Base-by-base conservation (phyloP, 2,888 invertebrate genomes). In the Euzophera pinguis region DNA sequence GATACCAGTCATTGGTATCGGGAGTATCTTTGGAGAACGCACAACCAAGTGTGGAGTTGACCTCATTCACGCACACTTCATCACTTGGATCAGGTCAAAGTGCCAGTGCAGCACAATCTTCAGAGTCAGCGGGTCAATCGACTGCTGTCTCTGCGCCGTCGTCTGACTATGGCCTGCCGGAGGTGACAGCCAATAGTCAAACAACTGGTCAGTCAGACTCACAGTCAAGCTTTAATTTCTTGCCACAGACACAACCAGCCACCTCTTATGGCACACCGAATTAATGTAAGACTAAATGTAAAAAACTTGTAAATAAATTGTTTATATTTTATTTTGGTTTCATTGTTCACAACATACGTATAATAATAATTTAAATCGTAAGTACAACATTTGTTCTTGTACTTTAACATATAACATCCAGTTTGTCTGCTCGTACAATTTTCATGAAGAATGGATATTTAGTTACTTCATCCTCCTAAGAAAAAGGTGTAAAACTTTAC, bases 61-160 rank as follows among this genome's bases (percentile, higher is more conserved):
- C 83, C 4, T 88, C 90, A 0, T 90, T 89, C 54, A 75, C 81
- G 1, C 87, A 90, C n/a, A 78, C 71, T 34, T 81, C 86, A 1
- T 82, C 80, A 8, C 29, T 67, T 47, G 53, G 48, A 14, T 55
- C 63, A 14, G 56, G 57, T 32, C 60, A 57, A 41, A 65, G 57
- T 35, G 62, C 55, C 5, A 47, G 49, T 22, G 53, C 58, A 34
- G 62, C 65, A 13, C 53, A 60, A 1, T 64, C 62, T 5, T 60
- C 65, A 13, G 59, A 66, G 5, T 64, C 69, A 7, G 58, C 67
- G 5, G 62, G 61, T 4, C 64, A 69, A 5, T 60, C 75, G 4
- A 54, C 67, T 12, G 60, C 65, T 1, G 58, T 61, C n/a, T 61
- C 65, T n/a, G 53, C 53, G 9, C 69, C 71, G 3, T 71, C 76